Percentiles rank a stretch among this genome's conserved stretches.
phyloP scores from a whole-genome alignment of 2,888 invertebrate genomes.

The Drosophila phalerata region DNA sequence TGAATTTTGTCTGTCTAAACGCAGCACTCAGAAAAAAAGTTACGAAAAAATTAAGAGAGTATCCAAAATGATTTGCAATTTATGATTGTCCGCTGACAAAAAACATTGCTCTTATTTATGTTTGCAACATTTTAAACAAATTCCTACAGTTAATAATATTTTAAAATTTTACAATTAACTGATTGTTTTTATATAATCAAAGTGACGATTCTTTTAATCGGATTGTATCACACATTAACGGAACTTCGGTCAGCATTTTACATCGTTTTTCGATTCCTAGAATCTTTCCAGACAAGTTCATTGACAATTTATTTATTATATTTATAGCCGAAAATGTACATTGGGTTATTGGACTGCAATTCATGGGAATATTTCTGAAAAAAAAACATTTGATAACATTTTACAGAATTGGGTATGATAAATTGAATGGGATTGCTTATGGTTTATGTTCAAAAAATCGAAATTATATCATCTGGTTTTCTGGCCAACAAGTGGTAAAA shows the following conservation, averaged over 20 bases:
- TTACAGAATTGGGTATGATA: background rate
- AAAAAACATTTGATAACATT: conserved; percentile 1
- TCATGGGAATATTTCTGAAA: conserved; percentile 10
- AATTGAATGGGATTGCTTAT: background rate
- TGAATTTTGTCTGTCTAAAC: conserved; percentile 32
- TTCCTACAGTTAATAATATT: background rate
- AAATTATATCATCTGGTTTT: conserved; percentile 29
- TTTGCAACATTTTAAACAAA: background rate
- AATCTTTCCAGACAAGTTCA: conserved; percentile 67
- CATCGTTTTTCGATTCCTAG: conserved; percentile 45
- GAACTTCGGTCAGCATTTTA: conserved; percentile 71
- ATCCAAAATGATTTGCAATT: background rate
- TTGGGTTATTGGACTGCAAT: conserved; percentile 47
- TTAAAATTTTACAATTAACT: background rate
- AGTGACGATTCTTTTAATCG: background rate
- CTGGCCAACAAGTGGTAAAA: conserved; percentile 21
- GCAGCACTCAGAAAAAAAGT: conserved; percentile 40
- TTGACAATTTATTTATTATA: conserved; percentile 59
- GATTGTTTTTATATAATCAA: conserved; percentile 8
- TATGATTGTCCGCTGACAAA: background rate
- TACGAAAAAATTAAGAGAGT: background rate
- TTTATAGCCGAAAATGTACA: conserved; percentile 2
- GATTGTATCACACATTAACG: conserved; percentile 37
- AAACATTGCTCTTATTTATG: background rate
- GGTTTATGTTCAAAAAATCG: background rate